Conservation (phyloP, 2,888 invertebrate species). For the Pinctada fucata region DNA sequence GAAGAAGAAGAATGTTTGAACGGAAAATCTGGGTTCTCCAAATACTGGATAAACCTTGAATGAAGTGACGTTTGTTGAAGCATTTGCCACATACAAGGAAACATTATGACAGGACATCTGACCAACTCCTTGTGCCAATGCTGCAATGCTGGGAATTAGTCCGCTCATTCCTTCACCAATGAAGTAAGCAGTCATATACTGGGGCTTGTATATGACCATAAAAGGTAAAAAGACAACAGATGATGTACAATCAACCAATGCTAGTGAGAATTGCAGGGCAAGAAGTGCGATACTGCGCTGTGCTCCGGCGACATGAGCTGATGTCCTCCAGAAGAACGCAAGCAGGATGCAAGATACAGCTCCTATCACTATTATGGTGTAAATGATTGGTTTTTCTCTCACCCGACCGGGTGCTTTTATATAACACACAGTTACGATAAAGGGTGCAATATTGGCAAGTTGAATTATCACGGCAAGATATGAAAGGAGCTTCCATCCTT, state of each 20-base stretch:
- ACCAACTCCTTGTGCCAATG: slow-evolving; percentile 87
- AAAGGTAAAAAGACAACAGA: slow-evolving; percentile 92
- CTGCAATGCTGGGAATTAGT: slow-evolving; percentile 86
- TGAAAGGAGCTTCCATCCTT: slow-evolving; percentile 91
- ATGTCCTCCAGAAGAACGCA: slow-evolving; percentile 80
- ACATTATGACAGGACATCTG: slow-evolving; percentile 58
- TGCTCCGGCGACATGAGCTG: slow-evolving; percentile 78
- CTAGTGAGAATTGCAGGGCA: slow-evolving; percentile 82
- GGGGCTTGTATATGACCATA: slow-evolving; percentile 83
- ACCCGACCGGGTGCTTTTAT: slow-evolving; percentile 28
- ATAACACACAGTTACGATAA: slow-evolving; percentile 74
- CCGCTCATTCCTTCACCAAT: slow-evolving; percentile 79
- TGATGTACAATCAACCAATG: slow-evolving; percentile 89
- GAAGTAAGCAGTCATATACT: slow-evolving; percentile 88
- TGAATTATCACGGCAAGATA: slow-evolving; percentile 89
- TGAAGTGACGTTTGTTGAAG: slow-evolving; percentile 76
- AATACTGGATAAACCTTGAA: slow-evolving; percentile 62
- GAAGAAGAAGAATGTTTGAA: slow-evolving; percentile 83
- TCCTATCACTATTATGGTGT: slow-evolving; percentile 77
- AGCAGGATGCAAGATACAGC: slow-evolving; percentile 76
- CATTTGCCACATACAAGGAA: slow-evolving; percentile 34
- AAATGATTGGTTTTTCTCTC: slow-evolving; percentile 76
- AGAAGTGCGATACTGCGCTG: slow-evolving; percentile 79
- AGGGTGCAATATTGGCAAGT: slow-evolving; percentile 88
- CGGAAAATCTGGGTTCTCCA: slow-evolving; percentile 81